Evolutionary conservation across 2,888 invertebrate species (phyloP).

Genomic region (Cosmia pyralina): DNA sequence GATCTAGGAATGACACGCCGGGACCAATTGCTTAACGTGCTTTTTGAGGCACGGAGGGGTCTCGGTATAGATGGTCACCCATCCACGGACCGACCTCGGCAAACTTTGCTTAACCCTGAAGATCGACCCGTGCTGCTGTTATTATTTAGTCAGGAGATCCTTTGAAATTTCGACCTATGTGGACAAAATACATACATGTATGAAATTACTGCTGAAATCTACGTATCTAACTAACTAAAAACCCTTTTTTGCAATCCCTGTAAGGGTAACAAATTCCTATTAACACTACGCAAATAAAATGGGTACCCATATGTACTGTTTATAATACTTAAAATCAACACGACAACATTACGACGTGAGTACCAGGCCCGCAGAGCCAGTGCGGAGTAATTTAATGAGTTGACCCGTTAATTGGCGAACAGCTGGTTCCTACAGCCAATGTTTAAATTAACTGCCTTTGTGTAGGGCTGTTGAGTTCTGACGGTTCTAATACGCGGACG

Average conservation of each 20-base stretch:
- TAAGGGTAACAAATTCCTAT: constrained; percentile 23
- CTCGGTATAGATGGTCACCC: not conserved
- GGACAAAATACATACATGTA: not conserved
- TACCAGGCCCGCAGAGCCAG: constrained; percentile 69
- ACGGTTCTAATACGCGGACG: constrained; percentile 22
- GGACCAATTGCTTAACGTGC: not conserved
- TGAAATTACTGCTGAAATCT: not conserved
- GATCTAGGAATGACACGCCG: not conserved
- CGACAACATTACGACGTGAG: constrained; percentile 51
- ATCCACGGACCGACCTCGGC: not conserved
- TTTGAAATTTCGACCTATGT: not conserved
- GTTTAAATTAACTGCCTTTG: constrained; percentile 79
- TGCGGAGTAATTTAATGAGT: constrained; percentile 80
- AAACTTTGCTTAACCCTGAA: not conserved
- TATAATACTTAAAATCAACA: constrained; percentile 65
- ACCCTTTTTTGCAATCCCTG: not conserved
- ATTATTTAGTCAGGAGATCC: not conserved
- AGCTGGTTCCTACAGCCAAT: constrained; percentile 78
- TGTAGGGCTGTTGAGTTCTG: constrained; percentile 57
- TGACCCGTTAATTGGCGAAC: constrained; percentile 80
- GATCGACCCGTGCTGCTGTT: not conserved
- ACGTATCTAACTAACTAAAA: not conserved
- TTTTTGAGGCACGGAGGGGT: not conserved
- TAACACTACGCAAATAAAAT: constrained; percentile 19
- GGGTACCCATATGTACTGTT: constrained; percentile 27